Evolutionary conservation across 2,113 vertebrate genomes (phyloP).

Genomic region (Hymenochirus boettgeri): DNA sequence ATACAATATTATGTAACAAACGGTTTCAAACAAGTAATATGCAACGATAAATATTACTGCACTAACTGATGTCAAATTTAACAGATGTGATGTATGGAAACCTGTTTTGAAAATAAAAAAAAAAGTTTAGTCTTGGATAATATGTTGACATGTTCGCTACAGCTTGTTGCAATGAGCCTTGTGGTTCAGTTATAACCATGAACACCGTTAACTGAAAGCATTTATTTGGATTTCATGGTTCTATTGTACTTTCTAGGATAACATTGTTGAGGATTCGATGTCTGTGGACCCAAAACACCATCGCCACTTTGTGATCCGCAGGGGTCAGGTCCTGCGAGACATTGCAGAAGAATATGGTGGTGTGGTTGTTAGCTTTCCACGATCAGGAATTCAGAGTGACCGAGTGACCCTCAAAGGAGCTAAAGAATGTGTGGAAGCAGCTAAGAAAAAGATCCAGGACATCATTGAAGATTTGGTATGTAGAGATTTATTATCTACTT

Average conservation of each 20-base stretch:
- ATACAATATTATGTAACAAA: too few relatives aligned
- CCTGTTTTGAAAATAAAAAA: too few relatives aligned
- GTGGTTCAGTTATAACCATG: too few relatives aligned
- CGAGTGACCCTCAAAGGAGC: constrained; percentile 92
- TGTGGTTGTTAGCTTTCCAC: constrained; percentile 95
- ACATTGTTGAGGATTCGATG: constrained; percentile 89
- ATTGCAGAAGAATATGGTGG: constrained; percentile 94
- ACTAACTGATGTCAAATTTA: too few relatives aligned
- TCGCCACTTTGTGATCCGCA: constrained; percentile 89
- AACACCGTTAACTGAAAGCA: too few relatives aligned
- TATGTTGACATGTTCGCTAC: too few relatives aligned
- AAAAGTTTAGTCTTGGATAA: too few relatives aligned
- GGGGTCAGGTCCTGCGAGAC: constrained; percentile 89
- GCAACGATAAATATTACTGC: too few relatives aligned
- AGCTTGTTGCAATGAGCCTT: too few relatives aligned
- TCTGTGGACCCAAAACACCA: constrained; percentile 89
- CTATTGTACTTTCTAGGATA: constrained; percentile 68
- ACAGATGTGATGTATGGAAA: too few relatives aligned
- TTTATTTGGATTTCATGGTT: too few relatives aligned
- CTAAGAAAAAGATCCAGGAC: constrained; percentile 93
- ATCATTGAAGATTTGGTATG: constrained; percentile 90
- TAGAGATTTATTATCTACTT: background rate
- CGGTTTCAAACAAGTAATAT: too few relatives aligned
- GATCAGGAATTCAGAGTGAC: constrained; percentile 85
- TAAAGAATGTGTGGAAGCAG: constrained; percentile 95